Conservation (phyloP, 2,888 invertebrate genomes). For the Trachelus troglodyta region DNA sequence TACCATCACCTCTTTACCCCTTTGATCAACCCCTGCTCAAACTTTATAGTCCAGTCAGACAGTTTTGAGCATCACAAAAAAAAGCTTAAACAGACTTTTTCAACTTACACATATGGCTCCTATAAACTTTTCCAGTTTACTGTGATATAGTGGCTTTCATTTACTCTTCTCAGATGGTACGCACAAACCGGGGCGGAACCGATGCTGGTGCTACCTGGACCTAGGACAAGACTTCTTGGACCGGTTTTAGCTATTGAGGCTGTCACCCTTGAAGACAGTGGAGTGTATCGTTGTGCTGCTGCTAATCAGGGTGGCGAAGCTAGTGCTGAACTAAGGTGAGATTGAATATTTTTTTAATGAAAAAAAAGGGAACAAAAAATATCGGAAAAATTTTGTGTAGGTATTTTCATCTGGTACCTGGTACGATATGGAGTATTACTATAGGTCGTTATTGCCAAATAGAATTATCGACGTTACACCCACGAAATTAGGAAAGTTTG, state of each 20-base stretch:
- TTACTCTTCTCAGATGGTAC: conserved; percentile 71
- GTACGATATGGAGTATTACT: neutral
- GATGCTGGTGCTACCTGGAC: conserved; percentile 73
- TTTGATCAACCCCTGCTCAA: neutral
- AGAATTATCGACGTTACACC: neutral
- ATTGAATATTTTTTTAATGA: neutral
- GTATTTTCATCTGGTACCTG: neutral
- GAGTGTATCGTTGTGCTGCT: conserved; percentile 76
- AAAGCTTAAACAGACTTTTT: neutral
- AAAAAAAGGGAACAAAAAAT: neutral
- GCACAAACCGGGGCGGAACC: conserved; percentile 76
- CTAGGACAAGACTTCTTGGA: conserved; percentile 75
- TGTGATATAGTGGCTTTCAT: neutral
- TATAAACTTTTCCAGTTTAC: neutral
- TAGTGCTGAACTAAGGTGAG: conserved; percentile 73
- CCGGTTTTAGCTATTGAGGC: conserved; percentile 79
- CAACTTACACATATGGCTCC: neutral
- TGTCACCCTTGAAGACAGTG: conserved; percentile 77
- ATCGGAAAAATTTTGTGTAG: neutral
- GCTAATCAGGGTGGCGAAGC: conserved; percentile 79
- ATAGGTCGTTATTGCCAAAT: neutral
- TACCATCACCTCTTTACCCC: neutral
- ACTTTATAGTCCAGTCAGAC: neutral
- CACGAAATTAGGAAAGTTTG: neutral
- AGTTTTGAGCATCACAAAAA: neutral